Evolutionary conservation across 2,113 vertebrate genomes (phyloP), one percentile per base, ranked within the genome.

Genomic region (Onychostruthus taczanowskii): DNA sequence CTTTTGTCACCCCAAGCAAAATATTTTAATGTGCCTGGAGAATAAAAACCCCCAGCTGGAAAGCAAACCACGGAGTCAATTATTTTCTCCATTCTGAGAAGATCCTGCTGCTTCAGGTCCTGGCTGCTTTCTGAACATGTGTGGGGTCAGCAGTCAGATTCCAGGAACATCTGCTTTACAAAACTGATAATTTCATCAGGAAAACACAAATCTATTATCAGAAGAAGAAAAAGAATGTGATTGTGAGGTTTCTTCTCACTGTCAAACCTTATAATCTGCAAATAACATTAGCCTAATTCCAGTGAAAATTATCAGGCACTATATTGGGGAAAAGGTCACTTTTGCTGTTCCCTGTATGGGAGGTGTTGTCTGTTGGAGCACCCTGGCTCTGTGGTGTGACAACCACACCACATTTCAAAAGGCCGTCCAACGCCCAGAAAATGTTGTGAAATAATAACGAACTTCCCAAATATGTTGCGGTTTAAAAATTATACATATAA

Each of bases 401-500:
- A 86, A 47, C 21, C 30, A n/a, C 7, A 46, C 6, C 1, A 2
- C 3, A 4, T n/a, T 82, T 75, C 50, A 72, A 87, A 85, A 79
- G 22, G n/a, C 37, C 49, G 17, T 44, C 66, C 67, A 79, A 15
- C 12, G 15, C 11, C 13, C 16, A 22, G 1, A 9, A 92, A 73
- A 53, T 81, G 78, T 62, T 80, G 62, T 76, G 81, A 94, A 95
- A 93, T 49, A 87, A 62, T 28, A 94, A 89, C 37, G 37, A 43
- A 37, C 72, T 95, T 61, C 56, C 73, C 72, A 92, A 63, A 43
- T 41, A 52, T 7, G 8, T 64, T 44, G 47, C 41, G 13, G 22
- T 30, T 96, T 89, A 47, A 92, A 92, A 96, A 95, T 66, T 37
- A 83, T 22, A 7, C 24, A 85, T 94, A 39, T 73, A 91, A 91